Evolutionary conservation across 2,888 invertebrate genomes (phyloP).

Genomic region (Pterostichus madidus): DNA sequence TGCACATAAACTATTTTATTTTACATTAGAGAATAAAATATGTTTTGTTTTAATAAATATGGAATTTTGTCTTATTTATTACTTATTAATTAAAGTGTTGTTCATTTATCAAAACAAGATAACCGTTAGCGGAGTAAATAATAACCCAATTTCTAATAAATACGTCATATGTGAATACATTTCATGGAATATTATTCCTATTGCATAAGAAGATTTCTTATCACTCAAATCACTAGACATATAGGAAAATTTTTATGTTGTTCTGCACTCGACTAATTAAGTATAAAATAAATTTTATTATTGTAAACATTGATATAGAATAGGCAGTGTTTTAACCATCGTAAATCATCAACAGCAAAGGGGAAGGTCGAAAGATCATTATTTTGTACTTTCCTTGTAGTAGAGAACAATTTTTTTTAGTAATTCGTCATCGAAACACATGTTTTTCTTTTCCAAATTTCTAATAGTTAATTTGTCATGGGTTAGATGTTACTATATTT

Average conservation of each 20-base stretch:
- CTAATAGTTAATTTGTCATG: too few species aligned
- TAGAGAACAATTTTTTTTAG: too few species aligned
- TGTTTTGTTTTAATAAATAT: neutral
- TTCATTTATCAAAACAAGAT: neutral
- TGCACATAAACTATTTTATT: too few species aligned
- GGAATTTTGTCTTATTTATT: neutral
- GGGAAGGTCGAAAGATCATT: too few species aligned
- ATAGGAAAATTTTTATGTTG: neutral
- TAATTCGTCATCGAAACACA: neutral
- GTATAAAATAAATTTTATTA: neutral
- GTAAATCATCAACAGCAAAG: too few species aligned
- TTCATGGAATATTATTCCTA: neutral
- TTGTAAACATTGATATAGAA: constrained; percentile 29
- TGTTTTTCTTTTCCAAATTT: neutral
- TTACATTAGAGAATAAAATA: too few species aligned
- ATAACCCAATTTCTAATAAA: constrained; percentile 6
- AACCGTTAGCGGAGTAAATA: neutral
- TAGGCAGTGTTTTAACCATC: too few species aligned
- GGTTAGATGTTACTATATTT: too few species aligned
- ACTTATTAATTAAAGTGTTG: neutral
- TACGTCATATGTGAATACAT: too few species aligned
- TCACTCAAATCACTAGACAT: neutral
- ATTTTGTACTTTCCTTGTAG: too few species aligned
- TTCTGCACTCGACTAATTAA: neutral
- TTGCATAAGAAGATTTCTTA: constrained; percentile 1